A percentile compares a stretch with the other conserved stretches of the same genome.
These are phyloP conservation scores for Etheostoma cragini DNA, from an alignment of 2,113 vertebrate genomes.

Conservation along the genomic window DNA sequence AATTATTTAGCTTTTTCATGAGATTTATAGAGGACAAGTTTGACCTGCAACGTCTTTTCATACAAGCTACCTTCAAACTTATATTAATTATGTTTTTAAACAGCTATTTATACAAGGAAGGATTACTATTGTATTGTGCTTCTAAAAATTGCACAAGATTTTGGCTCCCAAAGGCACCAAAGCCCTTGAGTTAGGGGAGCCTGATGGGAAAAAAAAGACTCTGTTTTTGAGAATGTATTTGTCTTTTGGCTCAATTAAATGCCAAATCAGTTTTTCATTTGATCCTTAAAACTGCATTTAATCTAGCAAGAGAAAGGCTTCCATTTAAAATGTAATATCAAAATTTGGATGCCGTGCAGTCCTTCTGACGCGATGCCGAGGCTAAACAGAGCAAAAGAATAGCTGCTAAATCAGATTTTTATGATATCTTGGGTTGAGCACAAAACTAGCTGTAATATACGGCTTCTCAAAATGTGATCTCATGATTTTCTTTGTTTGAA, in stretches of 20 bases:
- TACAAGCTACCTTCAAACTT: background rate
- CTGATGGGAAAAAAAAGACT: background rate
- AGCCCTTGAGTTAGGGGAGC: background rate
- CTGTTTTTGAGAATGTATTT: background rate
- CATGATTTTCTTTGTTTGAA: conserved; percentile 76
- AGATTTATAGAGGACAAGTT: background rate
- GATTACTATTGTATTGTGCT: conserved; percentile 1
- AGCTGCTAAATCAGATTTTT: conserved; percentile 47
- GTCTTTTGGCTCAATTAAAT: background rate
- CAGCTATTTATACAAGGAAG: background rate
- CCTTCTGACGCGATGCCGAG: conserved; percentile 18
- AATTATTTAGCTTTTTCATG: background rate
- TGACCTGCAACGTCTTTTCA: background rate
- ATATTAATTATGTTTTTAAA: background rate
- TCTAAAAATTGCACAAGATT: conserved; percentile 1
- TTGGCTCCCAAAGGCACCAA: background rate
- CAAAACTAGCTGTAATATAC: conserved; percentile 62
- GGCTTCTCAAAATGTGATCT: conserved; percentile 73
- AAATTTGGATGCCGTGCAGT: conserved; percentile 23
- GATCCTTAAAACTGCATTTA: conserved; percentile 33
- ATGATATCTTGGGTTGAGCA: conserved; percentile 56
- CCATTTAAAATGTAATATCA: conserved; percentile 30
- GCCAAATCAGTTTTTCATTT: conserved; percentile 29
- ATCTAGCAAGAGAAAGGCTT: conserved; percentile 26
- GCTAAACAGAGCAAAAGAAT: conserved; percentile 31